These are phyloP conservation scores for Coryphaenoides rupestris DNA, from an alignment of 2,113 vertebrate species.

Conservation along the genomic window DNA sequence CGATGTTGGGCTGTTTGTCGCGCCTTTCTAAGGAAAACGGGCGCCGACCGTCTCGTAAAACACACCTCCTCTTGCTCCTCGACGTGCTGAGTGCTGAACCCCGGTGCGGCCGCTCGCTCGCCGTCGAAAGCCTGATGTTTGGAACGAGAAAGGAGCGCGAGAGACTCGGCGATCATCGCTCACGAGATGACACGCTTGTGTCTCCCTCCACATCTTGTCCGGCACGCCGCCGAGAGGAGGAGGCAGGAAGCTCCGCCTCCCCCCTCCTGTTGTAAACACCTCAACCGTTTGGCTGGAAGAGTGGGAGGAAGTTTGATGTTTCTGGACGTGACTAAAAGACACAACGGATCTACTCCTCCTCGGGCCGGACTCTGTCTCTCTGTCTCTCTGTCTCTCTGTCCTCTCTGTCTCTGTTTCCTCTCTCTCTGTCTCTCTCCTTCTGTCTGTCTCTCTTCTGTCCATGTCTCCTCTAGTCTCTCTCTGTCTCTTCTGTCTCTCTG, in stretches of 20 bases:
- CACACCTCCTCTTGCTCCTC: conserved; percentile 36
- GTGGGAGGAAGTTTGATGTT: conserved; percentile 8
- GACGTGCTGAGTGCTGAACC: conserved; percentile 29
- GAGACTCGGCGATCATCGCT: conserved; percentile 61
- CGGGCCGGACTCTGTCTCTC: conserved; percentile 50
- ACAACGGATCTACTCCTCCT: conserved; percentile 41
- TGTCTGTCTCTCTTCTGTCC: too few species aligned
- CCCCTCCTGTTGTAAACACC: conserved; percentile 56
- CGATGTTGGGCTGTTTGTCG: too few species aligned
- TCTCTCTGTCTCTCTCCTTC: too few species aligned
- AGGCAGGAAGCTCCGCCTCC: conserved; percentile 60
- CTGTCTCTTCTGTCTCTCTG: too few species aligned
- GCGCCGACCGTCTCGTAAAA: conserved; percentile 34
- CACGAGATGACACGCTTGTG: conserved; percentile 65
- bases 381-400: background rate
- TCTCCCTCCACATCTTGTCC: conserved; percentile 58
- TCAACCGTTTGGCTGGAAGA: conserved; percentile 56
- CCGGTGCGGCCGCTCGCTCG: too few species aligned
- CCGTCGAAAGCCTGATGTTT: background rate
- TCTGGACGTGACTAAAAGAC: conserved; percentile 50
- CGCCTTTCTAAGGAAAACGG: too few species aligned
- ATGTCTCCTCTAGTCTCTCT: too few species aligned
- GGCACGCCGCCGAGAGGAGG: conserved; percentile 60
- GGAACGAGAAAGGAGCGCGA: conserved; percentile 21
- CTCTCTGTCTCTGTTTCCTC: too few species aligned